Evolutionary conservation across 2,113 vertebrate species (phyloP).

Genomic region (Toxotes chatareus): DNA sequence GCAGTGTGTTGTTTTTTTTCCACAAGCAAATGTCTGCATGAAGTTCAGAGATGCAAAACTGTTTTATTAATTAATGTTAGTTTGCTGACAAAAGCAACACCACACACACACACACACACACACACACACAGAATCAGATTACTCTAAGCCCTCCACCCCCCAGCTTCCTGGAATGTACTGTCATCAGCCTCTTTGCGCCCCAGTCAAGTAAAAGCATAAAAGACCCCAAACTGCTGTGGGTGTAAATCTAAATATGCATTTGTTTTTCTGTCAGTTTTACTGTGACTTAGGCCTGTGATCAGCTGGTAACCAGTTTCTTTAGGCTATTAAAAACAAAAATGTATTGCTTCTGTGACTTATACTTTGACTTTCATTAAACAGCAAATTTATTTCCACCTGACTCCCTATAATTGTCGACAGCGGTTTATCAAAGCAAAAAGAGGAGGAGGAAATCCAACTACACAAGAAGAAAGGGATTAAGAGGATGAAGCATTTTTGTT

Average conservation of each 20-base stretch:
- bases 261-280: neutral
- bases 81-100: conserved; percentile 28
- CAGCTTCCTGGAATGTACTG: conserved; percentile 44
- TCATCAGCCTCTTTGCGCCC: conserved; percentile 34
- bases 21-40: conserved; percentile 36
- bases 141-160: neutral
- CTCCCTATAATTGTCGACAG: neutral
- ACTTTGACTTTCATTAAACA: conserved; percentile 16
- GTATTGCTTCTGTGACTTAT: neutral
- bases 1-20: conserved; percentile 26
- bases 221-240: neutral
- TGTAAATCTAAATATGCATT: neutral
- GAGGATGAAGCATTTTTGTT: conserved; percentile 36
- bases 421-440: conserved; percentile 1
- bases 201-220: conserved; percentile 23
- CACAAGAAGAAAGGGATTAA: conserved; percentile 33
- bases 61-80: conserved; percentile 23
- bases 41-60: conserved; percentile 8
- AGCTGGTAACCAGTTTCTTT: neutral
- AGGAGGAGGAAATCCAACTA: conserved; percentile 7
- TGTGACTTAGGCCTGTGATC: neutral
- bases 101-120: conserved; percentile 23
- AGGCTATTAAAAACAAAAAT: neutral
- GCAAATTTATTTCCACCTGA: neutral
- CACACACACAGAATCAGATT: conserved; percentile 16